Evolutionary conservation across 2,797 vertebrate genomes (phyloP), one percentile per base, ranked within the genome.

Genomic region (Acanthurus leucopareius): DNA sequence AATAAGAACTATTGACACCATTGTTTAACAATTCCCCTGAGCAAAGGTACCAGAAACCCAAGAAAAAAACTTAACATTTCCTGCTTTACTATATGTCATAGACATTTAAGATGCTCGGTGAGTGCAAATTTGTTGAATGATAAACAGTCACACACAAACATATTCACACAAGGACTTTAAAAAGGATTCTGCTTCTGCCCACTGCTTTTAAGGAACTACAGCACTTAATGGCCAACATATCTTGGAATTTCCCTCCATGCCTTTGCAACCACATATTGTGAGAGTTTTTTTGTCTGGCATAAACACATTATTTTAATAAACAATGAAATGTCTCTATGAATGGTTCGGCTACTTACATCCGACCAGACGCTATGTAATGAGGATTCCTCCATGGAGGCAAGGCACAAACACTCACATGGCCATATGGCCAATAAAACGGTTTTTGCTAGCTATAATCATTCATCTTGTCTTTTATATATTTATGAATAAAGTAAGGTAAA

Each of bases 251-350:
- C 60, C 69, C 45, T 57, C 20, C 3, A 32, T 61, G 8, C 62
- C 20, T 28, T 32, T 68, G 8, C 61, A 49, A n/a, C 53, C 57
- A 74, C 72, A 78, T 53, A 77, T 65, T 69, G 74, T 49, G 48
- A 68, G 57, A 71, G 56, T 32, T 10, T 79, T 72, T 51, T 45
- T 53, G 57, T 66, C 45, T 49, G 65, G 48, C 70, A 72, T 9
- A 63, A 61, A 45, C 11, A 16, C 49, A 17, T 4, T 17, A 19
- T 64, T 47, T 65, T 66, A 54, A 69, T 63, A 57, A 78, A 69
- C 25, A 42, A 20, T 45, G 45, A 63, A 48, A 82, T 38, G 19
- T 70, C 51, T 10, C n/a, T 15, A 15, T 35, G 1, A 73, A 38
- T 60, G 58, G 17, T 60, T 20, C 35, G 47, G 9, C 7, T 17